A percentile compares a stretch with the other conserved stretches of the same genome.
Conservation (phyloP, 2,113 vertebrate genomes). For the Saccopteryx bilineata region DNA sequence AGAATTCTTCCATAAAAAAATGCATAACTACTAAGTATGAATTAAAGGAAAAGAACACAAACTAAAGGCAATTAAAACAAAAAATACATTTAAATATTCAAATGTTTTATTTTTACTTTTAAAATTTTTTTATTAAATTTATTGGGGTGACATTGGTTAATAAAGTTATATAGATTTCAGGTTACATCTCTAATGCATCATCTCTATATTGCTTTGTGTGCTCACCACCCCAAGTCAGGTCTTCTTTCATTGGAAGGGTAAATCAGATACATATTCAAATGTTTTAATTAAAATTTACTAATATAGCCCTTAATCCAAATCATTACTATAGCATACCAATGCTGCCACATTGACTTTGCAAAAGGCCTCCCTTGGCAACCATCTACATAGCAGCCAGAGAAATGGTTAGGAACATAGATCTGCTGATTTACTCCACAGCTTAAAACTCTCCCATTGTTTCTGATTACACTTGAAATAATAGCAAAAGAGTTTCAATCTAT, state of each 20-base stretch:
- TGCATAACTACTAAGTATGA: background rate
- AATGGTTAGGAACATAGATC: background rate
- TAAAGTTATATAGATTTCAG: too few species aligned
- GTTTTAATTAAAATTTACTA: background rate
- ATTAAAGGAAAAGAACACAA: background rate
- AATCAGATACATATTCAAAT: background rate
- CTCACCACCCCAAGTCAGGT: too few species aligned
- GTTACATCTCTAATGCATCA: too few species aligned
- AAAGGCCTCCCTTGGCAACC: fast-evolving
- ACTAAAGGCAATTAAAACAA: background rate
- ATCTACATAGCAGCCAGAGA: background rate
- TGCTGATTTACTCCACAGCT: background rate
- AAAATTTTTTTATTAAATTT: too few species aligned
- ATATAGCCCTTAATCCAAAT: background rate
- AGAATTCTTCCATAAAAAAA: background rate
- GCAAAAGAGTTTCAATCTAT: background rate
- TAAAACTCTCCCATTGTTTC: background rate
- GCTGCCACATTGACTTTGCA: background rate
- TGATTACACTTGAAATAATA: background rate
- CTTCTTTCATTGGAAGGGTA: too few species aligned
- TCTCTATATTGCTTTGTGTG: too few species aligned
- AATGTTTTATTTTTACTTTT: background rate
- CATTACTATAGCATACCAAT: background rate
- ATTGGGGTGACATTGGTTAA: too few species aligned
- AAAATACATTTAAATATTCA: background rate